A percentile compares a stretch with the other conserved stretches of the same genome.
These are phyloP conservation scores for Atherix ibis DNA, from an alignment of 2,888 invertebrate genomes.

Conservation along the genomic window DNA sequence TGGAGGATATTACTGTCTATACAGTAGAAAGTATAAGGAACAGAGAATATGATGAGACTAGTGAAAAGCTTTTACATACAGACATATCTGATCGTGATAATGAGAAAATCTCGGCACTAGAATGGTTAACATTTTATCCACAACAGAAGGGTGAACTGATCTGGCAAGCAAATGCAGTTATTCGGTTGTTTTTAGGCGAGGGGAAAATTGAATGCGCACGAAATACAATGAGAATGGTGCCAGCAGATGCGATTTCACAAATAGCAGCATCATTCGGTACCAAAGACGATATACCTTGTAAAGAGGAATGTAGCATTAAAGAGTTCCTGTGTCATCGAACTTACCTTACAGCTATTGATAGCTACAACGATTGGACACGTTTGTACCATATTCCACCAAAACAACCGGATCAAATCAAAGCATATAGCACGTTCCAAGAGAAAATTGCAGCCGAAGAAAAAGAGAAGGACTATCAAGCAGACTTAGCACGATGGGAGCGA, in stretches of 20 bases:
- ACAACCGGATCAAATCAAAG: constrained; percentile 38
- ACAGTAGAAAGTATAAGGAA: constrained; percentile 64
- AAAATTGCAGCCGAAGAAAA: constrained; percentile 78
- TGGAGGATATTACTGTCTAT: constrained; percentile 67
- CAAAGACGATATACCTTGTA: constrained; percentile 34
- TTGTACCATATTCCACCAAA: constrained; percentile 66
- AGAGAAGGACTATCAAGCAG: constrained; percentile 60
- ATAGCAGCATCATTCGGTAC: constrained; percentile 35
- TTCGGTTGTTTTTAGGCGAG: constrained; percentile 66
- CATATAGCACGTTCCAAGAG: constrained; percentile 63
- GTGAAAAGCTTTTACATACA: constrained; percentile 21
- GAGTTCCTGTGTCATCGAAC: constrained; percentile 80
- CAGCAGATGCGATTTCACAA: constrained; percentile 43
- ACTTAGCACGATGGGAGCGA: constrained; percentile 58
- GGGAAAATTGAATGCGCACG: constrained; percentile 72
- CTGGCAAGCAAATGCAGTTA: constrained; percentile 76
- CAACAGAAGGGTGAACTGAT: constrained; percentile 66
- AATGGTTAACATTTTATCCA: constrained; percentile 72
- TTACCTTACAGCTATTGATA: constrained; percentile 74
- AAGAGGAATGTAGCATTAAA: constrained; percentile 40
- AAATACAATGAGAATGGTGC: constrained; percentile 56
- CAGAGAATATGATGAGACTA: constrained; percentile 24
- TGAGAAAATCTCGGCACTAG: constrained; percentile 60
- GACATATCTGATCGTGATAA: constrained; percentile 52
- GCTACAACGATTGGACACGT: constrained; percentile 79